Evolutionary conservation across 1,140 invertebrate genomes (phyloP).

Genomic region (Drosophila parabipectinata): DNA sequence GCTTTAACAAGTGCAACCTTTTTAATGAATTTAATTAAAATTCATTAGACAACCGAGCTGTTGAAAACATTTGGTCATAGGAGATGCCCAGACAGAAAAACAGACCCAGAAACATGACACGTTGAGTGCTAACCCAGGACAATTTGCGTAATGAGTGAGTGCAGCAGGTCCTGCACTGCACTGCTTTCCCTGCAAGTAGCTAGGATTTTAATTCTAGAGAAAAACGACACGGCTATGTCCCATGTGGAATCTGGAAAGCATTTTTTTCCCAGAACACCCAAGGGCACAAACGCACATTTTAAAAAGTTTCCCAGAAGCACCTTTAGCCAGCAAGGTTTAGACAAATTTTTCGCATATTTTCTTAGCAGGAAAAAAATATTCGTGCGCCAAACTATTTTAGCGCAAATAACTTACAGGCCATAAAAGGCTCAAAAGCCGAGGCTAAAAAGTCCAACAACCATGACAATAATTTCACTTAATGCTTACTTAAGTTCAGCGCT

Average conservation of each 20-base stretch:
- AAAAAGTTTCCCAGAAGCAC: slow-evolving; percentile 23
- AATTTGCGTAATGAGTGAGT: slow-evolving; percentile 75
- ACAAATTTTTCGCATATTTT: slow-evolving; percentile 61
- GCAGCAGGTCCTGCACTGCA: slow-evolving; percentile 14
- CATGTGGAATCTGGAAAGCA: slow-evolving; percentile 8
- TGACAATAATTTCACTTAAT: slow-evolving; percentile 80
- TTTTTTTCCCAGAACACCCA: slow-evolving; percentile 16
- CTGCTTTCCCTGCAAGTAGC: neutral
- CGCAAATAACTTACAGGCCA: slow-evolving; percentile 47
- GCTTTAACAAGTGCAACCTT: slow-evolving; percentile 17
- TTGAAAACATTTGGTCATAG: slow-evolving; percentile 36
- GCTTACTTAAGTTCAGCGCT: slow-evolving; percentile 43
- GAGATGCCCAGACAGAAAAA: slow-evolving; percentile 28
- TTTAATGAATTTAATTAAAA: slow-evolving; percentile 79
- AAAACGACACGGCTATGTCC: slow-evolving; percentile 8
- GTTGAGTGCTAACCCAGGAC: slow-evolving; percentile 53
- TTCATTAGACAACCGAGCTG: slow-evolving; percentile 50
- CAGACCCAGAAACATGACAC: slow-evolving; percentile 10
- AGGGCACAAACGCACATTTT: slow-evolving; percentile 12
- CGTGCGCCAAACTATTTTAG: slow-evolving; percentile 57
- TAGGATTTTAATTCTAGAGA: slow-evolving; percentile 17
- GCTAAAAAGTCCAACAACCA: slow-evolving; percentile 49
- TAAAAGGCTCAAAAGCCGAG: slow-evolving; percentile 41
- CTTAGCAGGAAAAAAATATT: slow-evolving; percentile 36
- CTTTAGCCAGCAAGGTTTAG: slow-evolving; percentile 53